A percentile compares a stretch with the other conserved stretches of the same genome.
These are phyloP conservation scores for Agonopterix subpropinquella DNA, from an alignment of 2,888 invertebrate genomes.

Conservation along the genomic window DNA sequence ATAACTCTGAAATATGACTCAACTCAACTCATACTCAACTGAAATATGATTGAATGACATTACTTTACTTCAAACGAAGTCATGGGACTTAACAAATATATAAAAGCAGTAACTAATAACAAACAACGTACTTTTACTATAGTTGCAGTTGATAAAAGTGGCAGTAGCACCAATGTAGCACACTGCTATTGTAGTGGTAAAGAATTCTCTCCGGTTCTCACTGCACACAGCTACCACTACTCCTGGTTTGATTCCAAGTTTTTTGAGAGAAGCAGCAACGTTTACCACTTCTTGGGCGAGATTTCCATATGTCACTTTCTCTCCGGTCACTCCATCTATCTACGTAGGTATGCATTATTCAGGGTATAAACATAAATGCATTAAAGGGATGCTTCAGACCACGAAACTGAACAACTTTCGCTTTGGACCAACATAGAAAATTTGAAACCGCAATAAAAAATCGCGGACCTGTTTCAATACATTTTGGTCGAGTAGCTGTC, in stretches of 20 bases:
- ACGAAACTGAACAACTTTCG: no score
- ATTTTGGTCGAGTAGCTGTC: no score
- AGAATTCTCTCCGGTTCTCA: conserved; percentile 37
- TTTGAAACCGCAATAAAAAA: no score
- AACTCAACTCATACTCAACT: no score
- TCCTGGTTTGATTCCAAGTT: conserved; percentile 25
- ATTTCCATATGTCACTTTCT: conserved; percentile 27
- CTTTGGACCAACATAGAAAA: no score
- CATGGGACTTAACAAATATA: background rate
- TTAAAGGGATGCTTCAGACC: no score
- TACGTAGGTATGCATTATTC: conserved; percentile 6
- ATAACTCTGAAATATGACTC: no score
- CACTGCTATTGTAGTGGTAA: conserved; percentile 27
- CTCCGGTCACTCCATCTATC: conserved; percentile 33
- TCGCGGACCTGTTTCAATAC: no score
- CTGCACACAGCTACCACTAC: conserved; percentile 39
- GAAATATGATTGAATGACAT: no score
- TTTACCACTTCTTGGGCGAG: conserved; percentile 33
- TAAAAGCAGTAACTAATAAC: background rate
- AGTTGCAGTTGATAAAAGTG: conserved; percentile 37
- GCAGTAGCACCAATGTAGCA: conserved; percentile 32
- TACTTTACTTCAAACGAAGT: background rate
- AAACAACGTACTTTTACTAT: conserved; percentile 35
- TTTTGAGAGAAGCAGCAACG: conserved; percentile 23
- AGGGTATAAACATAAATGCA: no score